phyloP scores from a whole-genome alignment of 2,888 invertebrate genomes.

The Rutpela maculata region DNA sequence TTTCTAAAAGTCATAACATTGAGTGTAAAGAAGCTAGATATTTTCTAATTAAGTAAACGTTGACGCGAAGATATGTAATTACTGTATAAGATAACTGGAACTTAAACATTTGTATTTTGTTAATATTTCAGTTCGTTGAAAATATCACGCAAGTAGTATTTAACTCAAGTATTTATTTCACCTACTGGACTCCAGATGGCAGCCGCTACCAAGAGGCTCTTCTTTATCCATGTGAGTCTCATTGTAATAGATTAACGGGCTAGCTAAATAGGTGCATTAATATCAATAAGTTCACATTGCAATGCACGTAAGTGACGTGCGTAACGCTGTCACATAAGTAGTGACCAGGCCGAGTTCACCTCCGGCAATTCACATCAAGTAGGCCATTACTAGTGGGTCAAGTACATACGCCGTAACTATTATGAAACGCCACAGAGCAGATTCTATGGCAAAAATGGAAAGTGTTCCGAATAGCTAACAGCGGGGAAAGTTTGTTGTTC shows the following conservation, averaged over 20 bases:
- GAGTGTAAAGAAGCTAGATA: too few relatives aligned
- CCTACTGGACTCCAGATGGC: not conserved
- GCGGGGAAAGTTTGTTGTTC: constrained; percentile 56
- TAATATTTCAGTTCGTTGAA: not conserved
- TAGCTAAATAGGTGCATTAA: not conserved
- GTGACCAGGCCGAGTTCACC: constrained; percentile 43
- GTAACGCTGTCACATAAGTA: constrained; percentile 51
- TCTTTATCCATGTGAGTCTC: not conserved
- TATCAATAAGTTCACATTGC: constrained; percentile 14
- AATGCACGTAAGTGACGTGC: constrained; percentile 52
- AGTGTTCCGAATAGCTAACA: constrained; percentile 66
- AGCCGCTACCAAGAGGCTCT: not conserved
- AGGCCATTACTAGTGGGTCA: constrained; percentile 73
- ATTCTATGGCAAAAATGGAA: constrained; percentile 70
- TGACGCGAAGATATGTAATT: too few relatives aligned
- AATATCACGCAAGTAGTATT: not conserved
- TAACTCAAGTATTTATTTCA: not conserved
- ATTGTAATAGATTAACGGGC: not conserved
- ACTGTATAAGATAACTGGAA: too few relatives aligned
- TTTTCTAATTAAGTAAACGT: too few relatives aligned
- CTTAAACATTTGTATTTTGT: too few relatives aligned
- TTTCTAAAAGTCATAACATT: too few relatives aligned
- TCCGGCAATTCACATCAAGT: constrained; percentile 60
- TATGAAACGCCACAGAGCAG: constrained; percentile 62
- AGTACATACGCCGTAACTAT: constrained; percentile 65